These are phyloP conservation scores for Cynodonichthys magdalenae DNA, from an alignment of 2,797 vertebrate genomes.

Conservation along the genomic window DNA sequence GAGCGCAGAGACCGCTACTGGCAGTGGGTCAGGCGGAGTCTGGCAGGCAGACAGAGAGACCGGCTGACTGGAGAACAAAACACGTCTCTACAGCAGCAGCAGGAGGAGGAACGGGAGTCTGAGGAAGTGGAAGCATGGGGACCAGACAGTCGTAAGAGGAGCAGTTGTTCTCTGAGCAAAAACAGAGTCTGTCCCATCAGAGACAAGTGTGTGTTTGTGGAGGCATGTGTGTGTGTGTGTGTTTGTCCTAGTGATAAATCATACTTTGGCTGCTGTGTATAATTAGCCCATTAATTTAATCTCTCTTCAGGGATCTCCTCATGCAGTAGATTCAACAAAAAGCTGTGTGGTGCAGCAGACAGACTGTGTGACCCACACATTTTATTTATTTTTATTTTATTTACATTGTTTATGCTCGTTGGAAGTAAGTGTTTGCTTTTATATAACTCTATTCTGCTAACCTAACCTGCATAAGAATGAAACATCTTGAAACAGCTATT, in stretches of 20 bases:
- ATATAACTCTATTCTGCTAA: no score
- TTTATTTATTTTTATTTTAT: not conserved
- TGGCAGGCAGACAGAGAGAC: constrained; percentile 46
- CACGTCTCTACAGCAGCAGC: constrained; percentile 41
- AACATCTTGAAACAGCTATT: no score
- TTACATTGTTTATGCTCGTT: constrained; percentile 22
- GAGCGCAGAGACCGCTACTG: constrained; percentile 45
- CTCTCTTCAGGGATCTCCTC: constrained; percentile 63
- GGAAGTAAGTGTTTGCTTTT: not conserved
- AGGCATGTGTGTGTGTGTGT: constrained; percentile 26
- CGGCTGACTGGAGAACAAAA: constrained; percentile 41
- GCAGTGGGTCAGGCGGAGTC: constrained; percentile 50
- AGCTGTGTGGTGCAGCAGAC: constrained; percentile 13
- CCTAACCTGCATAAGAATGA: no score
- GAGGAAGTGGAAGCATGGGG: constrained; percentile 35
- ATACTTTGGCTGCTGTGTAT: constrained; percentile 62
- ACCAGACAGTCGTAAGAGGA: constrained; percentile 34
- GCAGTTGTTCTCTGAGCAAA: constrained; percentile 63
- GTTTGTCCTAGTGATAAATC: constrained; percentile 69
- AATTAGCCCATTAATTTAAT: constrained; percentile 80
- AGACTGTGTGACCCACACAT: constrained; percentile 15
- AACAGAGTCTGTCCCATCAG: constrained; percentile 44
- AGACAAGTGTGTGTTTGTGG: constrained; percentile 12
- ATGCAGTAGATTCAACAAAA: constrained; percentile 72
- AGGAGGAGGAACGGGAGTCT: constrained; percentile 25